phyloP scores from a whole-genome alignment of 2,888 invertebrate genomes.

The Yponomeuta cagnagella region DNA sequence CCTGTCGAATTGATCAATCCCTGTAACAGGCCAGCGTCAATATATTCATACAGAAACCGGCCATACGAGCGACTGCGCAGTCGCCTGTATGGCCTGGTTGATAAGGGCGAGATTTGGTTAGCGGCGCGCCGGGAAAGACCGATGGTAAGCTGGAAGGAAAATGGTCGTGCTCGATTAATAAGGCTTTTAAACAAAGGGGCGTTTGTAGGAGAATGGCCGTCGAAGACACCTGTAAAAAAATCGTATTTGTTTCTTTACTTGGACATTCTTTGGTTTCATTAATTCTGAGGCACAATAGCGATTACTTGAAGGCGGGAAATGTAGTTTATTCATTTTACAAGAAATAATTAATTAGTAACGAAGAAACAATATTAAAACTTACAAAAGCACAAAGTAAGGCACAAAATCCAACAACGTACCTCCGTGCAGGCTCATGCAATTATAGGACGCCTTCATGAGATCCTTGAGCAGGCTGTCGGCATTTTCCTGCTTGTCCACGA shows the following conservation, averaged over 20 bases:
- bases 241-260: background rate
- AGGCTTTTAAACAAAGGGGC: background rate
- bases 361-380: no score
- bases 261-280: no score
- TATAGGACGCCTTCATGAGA: conserved; percentile 96
- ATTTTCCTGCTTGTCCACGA: conserved; percentile 99
- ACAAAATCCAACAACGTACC: conserved; percentile 57
- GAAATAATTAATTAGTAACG: no score
- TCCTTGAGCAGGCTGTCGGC: conserved; percentile 95
- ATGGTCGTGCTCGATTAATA: conserved; percentile 19
- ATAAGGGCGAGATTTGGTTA: background rate
- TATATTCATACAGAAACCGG: conserved; percentile 39
- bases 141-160: conserved; percentile 46
- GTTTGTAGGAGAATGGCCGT: background rate
- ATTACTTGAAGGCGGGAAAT: no score
- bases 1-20: conserved; percentile 99
- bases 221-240: background rate
- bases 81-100: conserved; percentile 23
- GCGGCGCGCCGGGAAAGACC: conserved; percentile 26
- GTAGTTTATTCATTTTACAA: no score
- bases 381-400: background rate
- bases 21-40: conserved; percentile 70
- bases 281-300: no score
- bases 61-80: conserved; percentile 27
- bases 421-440: conserved; percentile 97